Evolutionary conservation across 2,888 invertebrate species (phyloP).

Genomic region (Reticulitermes lucifugus): DNA sequence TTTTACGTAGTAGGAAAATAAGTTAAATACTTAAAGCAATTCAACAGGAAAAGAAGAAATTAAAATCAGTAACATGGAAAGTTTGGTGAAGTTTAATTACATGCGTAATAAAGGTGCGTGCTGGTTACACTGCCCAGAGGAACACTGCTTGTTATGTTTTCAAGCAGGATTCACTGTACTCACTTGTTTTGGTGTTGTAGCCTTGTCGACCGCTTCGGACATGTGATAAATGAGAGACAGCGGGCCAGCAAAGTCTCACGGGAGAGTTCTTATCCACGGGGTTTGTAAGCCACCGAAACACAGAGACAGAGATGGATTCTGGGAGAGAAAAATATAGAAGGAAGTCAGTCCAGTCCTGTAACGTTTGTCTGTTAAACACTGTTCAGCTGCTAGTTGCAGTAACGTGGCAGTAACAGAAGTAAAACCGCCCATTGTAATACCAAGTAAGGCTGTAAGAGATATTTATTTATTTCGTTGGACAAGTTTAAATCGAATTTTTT

Average conservation of each 20-base stretch:
- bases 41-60: background rate
- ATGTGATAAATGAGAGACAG: constrained; percentile 36
- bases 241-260: constrained; percentile 26
- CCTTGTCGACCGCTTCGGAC: constrained; percentile 14
- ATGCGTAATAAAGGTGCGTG: background rate
- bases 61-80: background rate
- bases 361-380: background rate
- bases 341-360: constrained; percentile 1
- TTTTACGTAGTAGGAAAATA: too few species aligned
- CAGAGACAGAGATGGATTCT: constrained; percentile 16
- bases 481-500: too few species aligned
- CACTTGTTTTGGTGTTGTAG: constrained; percentile 1
- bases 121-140: background rate
- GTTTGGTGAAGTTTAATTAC: background rate
- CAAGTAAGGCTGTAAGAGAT: too few species aligned
- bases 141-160: background rate
- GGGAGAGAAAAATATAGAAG: constrained; percentile 8
- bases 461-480: too few species aligned
- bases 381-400: background rate
- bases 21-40: too few species aligned
- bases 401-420: background rate
- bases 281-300: constrained; percentile 21
- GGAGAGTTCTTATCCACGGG: constrained; percentile 28
- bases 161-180: background rate
- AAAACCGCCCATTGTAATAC: background rate